Conservation (phyloP, 2,113 vertebrate genomes). For the Paradoxurus hermaphroditus region DNA sequence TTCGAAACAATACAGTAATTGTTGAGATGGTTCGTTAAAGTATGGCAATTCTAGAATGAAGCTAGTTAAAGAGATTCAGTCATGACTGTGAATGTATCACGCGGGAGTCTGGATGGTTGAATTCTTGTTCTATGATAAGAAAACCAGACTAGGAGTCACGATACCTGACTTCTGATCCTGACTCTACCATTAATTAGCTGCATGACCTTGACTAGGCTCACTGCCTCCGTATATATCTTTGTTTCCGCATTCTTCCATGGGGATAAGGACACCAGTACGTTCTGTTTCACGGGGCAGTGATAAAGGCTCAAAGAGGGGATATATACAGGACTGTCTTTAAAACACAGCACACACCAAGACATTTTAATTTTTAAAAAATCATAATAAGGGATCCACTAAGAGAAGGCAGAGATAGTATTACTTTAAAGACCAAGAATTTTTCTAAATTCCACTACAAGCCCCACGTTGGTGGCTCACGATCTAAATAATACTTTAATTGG, state of each 20-base stretch:
- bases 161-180: not conserved
- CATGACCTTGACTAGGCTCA: not conserved
- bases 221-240: not conserved
- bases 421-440: not conserved
- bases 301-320: not conserved
- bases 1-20: not conserved
- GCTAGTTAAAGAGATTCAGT: not conserved
- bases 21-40: not conserved
- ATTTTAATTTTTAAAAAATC: not conserved
- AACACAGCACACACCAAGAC: not conserved
- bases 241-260: not conserved
- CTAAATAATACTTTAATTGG: constrained; percentile 50
- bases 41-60: not conserved
- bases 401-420: not conserved
- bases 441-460: not conserved
- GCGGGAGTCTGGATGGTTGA: not conserved
- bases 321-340: not conserved
- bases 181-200: not conserved
- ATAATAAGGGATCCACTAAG: not conserved
- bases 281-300: not conserved
- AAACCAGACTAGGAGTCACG: not conserved
- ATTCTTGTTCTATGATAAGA: not conserved
- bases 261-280: not conserved
- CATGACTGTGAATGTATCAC: not conserved
- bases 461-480: not conserved